Conservation (phyloP, 35 echinoderm and acorn worm genomes). For the Heliocidaris erythrogramma region DNA sequence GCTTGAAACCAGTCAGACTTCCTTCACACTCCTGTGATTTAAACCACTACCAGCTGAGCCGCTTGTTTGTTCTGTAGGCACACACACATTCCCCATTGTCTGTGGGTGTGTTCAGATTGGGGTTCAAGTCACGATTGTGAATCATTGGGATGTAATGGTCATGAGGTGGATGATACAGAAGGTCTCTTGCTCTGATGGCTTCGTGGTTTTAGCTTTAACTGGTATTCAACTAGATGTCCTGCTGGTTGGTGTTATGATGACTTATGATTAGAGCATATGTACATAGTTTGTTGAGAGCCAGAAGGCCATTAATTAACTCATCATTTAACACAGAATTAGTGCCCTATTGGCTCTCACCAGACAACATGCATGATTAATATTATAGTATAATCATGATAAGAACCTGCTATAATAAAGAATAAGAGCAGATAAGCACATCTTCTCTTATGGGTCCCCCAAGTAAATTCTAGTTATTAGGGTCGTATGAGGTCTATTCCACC, state of each 20-base stretch:
- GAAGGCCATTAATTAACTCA: not conserved
- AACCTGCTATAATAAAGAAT: too few relatives aligned
- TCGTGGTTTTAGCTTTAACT: not conserved
- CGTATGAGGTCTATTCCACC: too few relatives aligned
- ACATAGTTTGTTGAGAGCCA: not conserved
- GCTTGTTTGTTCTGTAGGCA: not conserved
- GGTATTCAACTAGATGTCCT: too few relatives aligned
- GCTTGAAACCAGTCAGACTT: not conserved
- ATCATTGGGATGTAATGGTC: not conserved
- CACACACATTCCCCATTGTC: not conserved
- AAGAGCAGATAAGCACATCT: too few relatives aligned
- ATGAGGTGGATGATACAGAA: not conserved
- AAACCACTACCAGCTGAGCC: not conserved
- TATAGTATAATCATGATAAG: not conserved
- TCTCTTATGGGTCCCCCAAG: too few relatives aligned
- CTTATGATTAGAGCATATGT: not conserved
- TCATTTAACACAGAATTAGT: too few relatives aligned
- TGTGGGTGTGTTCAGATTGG: not conserved
- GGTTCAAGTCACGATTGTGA: not conserved
- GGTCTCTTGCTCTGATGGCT: not conserved
- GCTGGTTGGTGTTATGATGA: not conserved
- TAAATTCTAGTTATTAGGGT: too few relatives aligned
- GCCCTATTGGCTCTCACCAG: too few relatives aligned
- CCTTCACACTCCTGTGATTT: not conserved
- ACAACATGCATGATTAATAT: not conserved